A percentile compares a stretch with the other conserved stretches of the same genome.
Evolutionary conservation across 2,797 vertebrate species (phyloP).

Genomic region (Spinibarbus caldwelli): DNA sequence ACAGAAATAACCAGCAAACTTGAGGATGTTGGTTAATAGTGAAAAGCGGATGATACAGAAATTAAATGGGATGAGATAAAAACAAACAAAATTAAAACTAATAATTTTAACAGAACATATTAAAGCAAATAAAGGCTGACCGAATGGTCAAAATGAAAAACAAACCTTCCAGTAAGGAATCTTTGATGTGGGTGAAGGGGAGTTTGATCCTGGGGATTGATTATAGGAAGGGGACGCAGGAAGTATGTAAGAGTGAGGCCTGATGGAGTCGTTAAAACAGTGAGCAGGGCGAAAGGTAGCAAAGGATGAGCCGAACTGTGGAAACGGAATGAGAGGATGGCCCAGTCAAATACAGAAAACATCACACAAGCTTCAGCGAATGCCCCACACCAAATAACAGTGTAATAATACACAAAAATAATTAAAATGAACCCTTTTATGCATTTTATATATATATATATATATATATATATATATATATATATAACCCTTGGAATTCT

Average conservation of each 20-base stretch:
- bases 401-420: background rate
- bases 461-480: no score
- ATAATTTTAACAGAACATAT: constrained; percentile 57
- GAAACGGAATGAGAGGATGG: constrained; percentile 75
- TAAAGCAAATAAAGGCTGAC: constrained; percentile 52
- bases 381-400: constrained; percentile 6
- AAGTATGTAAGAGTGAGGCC: constrained; percentile 89
- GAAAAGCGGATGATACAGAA: constrained; percentile 52
- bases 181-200: constrained; percentile 97
- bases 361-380: constrained; percentile 14
- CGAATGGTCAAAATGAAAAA: constrained; percentile 85
- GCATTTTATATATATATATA: no score
- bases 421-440: background rate
- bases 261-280: constrained; percentile 94
- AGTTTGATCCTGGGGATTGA: constrained; percentile 97
- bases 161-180: constrained; percentile 99
- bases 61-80: constrained; percentile 63
- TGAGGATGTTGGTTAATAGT: constrained; percentile 60
- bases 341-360: constrained; percentile 41
- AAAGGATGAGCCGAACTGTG: constrained; percentile 94
- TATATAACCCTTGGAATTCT: no score
- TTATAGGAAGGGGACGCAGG: constrained; percentile 93
- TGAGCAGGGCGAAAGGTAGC: constrained; percentile 95
- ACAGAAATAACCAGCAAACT: background rate
- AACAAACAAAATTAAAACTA: constrained; percentile 65